phyloP scores from a whole-genome alignment of 2,888 invertebrate genomes.

The Polydrusus cervinus region DNA sequence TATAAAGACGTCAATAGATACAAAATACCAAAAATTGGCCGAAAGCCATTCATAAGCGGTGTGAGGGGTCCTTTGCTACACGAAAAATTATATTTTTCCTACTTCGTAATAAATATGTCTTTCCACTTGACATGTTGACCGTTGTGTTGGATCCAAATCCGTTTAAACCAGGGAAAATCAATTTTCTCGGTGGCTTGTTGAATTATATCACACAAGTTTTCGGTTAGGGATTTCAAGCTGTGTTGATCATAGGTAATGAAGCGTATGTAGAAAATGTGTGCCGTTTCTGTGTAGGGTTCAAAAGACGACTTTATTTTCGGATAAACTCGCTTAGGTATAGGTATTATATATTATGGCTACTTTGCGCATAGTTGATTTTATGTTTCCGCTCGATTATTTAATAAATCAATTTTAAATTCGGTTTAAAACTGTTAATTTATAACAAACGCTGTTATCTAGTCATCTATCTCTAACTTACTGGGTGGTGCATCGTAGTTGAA shows the following conservation, averaged over 20 bases:
- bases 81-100: background rate
- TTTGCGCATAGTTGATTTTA: background rate
- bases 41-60: too few species aligned
- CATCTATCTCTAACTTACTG: too few species aligned
- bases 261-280: slow-evolving; percentile 10
- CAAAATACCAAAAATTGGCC: too few species aligned
- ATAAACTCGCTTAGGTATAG: background rate
- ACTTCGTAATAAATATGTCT: background rate
- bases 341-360: too few species aligned
- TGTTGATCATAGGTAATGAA: slow-evolving; percentile 11
- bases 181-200: slow-evolving; percentile 9
- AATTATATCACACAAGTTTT: slow-evolving; percentile 10
- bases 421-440: background rate
- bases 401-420: background rate
- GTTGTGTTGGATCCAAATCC: background rate
- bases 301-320: slow-evolving; percentile 9
- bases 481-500: too few species aligned
- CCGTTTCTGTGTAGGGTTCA: slow-evolving; percentile 1
- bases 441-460: too few species aligned
- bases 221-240: slow-evolving; percentile 12
- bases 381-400: slow-evolving; percentile 7
- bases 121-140: background rate
- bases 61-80: too few species aligned
- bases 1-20: too few species aligned
- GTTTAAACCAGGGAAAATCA: slow-evolving; percentile 11